Conservation (phyloP, 2,113 vertebrate genomes). For the Orientallactaga bullata region DNA sequence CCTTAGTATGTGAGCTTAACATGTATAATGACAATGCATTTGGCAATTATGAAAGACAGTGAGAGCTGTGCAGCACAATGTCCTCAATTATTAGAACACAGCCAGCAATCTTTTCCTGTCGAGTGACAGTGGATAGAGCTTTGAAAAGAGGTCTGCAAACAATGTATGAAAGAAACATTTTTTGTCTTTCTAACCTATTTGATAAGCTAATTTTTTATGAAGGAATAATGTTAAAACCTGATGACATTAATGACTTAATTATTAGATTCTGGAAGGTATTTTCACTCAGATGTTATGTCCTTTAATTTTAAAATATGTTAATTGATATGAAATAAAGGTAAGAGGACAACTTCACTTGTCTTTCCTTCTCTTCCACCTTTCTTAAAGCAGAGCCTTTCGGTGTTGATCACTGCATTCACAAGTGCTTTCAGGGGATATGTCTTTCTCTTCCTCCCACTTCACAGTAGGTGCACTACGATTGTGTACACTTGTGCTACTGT, state of each 20-base stretch:
- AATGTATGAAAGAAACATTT: conserved; percentile 25
- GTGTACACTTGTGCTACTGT: too few relatives aligned
- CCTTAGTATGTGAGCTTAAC: conserved; percentile 28
- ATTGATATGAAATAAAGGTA: not conserved
- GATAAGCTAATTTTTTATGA: not conserved
- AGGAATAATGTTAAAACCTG: conserved; percentile 35
- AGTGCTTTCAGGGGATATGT: too few relatives aligned
- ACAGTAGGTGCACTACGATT: too few relatives aligned
- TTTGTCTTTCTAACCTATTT: conserved; percentile 3
- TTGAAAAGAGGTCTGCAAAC: not conserved
- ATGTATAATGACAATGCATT: conserved; percentile 26
- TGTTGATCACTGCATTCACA: too few relatives aligned
- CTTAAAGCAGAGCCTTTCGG: too few relatives aligned
- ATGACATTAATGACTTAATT: not conserved
- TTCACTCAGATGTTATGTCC: not conserved
- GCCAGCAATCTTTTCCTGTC: not conserved
- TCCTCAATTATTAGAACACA: not conserved
- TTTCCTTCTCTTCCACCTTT: too few relatives aligned
- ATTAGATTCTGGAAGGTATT: not conserved
- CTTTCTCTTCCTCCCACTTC: too few relatives aligned
- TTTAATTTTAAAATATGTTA: conserved; percentile 3
- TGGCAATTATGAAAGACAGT: conserved; percentile 47
- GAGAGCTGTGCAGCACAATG: not conserved
- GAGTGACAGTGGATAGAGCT: not conserved
- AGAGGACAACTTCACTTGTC: too few relatives aligned